Evolutionary conservation across 2,888 invertebrate species (phyloP).

Genomic region (Furcula furcula): DNA sequence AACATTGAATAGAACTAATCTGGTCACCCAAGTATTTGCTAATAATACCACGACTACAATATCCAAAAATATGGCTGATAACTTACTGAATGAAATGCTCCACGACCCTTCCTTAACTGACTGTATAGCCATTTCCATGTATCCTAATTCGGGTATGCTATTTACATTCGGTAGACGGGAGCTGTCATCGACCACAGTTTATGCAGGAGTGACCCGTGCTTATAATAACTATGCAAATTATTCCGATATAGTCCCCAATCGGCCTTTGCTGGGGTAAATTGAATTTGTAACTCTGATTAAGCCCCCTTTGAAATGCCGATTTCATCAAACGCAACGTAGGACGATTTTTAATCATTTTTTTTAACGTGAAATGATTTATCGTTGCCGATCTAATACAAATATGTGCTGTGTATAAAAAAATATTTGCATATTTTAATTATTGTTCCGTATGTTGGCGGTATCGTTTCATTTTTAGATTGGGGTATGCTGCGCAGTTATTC

Average conservation of each 20-base stretch:
- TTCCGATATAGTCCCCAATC: conserved; percentile 71
- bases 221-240: conserved; percentile 81
- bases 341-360: conserved; percentile 43
- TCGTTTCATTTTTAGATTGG: background rate
- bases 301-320: conserved; percentile 65
- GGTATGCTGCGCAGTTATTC: background rate
- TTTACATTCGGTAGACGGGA: conserved; percentile 66
- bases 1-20: too few relatives aligned
- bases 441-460: background rate
- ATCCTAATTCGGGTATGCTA: conserved; percentile 38
- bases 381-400: background rate
- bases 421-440: conserved; percentile 1
- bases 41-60: too few relatives aligned
- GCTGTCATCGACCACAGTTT: conserved; percentile 68
- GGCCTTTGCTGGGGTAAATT: conserved; percentile 64
- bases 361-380: conserved; percentile 18
- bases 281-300: conserved; percentile 79
- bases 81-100: background rate
- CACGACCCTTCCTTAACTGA: background rate
- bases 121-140: conserved; percentile 35
- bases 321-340: conserved; percentile 33
- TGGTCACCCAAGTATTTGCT: too few relatives aligned
- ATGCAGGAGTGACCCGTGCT: conserved; percentile 77
- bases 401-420: background rate
- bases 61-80: too few relatives aligned